Conservation (phyloP, 2,113 vertebrate genomes). For the Carassius carassius region DNA sequence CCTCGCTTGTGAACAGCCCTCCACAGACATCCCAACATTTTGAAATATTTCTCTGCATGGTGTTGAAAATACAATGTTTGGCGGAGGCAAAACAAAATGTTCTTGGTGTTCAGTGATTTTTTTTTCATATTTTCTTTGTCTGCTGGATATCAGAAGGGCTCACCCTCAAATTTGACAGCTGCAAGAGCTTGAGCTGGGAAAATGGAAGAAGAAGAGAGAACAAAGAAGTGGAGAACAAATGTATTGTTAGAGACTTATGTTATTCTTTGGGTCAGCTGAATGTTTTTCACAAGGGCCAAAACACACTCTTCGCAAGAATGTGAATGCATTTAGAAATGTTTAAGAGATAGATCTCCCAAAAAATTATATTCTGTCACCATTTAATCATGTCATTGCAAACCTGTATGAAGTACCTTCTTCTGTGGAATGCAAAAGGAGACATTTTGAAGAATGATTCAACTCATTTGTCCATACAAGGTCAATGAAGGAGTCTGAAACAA, state of each 20-base stretch:
- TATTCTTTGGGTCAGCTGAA: too few species aligned
- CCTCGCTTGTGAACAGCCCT: neutral
- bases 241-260: neutral
- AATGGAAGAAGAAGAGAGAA: constrained; percentile 41
- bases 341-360: too few species aligned
- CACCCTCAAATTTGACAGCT: constrained; percentile 80
- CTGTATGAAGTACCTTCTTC: neutral
- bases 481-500: neutral
- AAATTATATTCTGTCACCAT: neutral
- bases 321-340: too few species aligned
- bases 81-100: constrained; percentile 40
- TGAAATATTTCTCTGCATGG: constrained; percentile 46
- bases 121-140: constrained; percentile 24
- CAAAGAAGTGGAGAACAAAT: neutral
- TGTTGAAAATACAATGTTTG: constrained; percentile 54
- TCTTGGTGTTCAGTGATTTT: constrained; percentile 32
- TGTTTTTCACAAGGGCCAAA: too few species aligned
- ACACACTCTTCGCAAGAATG: too few species aligned
- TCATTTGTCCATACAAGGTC: neutral
- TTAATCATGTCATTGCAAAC: neutral
- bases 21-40: constrained; percentile 40
- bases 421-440: neutral
- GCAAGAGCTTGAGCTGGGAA: constrained; percentile 84
- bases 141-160: constrained; percentile 78
- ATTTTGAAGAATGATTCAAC: too few species aligned